These are phyloP conservation scores for Bombycilla garrulus DNA, from an alignment of 2,113 vertebrate species.

Conservation along the genomic window DNA sequence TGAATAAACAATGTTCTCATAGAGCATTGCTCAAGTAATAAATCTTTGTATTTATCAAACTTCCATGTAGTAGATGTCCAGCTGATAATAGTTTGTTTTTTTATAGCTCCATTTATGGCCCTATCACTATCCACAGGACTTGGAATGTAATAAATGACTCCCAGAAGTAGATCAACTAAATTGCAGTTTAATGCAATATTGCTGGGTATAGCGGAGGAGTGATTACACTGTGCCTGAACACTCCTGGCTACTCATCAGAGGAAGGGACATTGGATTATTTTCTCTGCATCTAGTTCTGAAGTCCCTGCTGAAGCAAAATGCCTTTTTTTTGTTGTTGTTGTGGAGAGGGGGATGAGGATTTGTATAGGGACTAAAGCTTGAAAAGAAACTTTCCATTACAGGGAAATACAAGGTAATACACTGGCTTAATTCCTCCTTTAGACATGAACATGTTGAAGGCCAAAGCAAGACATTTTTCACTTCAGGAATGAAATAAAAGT, in stretches of 20 bases:
- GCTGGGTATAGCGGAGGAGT: background rate
- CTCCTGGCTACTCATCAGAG: background rate
- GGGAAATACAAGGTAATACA: background rate
- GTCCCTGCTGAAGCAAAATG: background rate
- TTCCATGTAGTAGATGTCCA: background rate
- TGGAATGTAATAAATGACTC: background rate
- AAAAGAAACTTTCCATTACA: background rate
- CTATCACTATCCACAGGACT: background rate
- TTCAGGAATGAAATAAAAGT: background rate
- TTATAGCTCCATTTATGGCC: slow-evolving; percentile 21
- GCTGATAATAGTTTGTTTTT: background rate
- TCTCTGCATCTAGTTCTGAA: background rate
- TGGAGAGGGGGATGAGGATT: background rate
- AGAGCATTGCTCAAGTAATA: background rate
- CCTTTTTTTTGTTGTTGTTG: background rate
- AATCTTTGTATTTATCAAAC: slow-evolving; percentile 22
- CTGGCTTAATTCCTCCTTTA: background rate
- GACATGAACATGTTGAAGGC: background rate
- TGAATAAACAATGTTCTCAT: background rate
- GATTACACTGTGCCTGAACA: background rate
- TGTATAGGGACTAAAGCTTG: background rate
- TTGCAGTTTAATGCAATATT: slow-evolving; percentile 26
- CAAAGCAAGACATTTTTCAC: background rate
- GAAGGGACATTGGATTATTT: slow-evolving; percentile 1
- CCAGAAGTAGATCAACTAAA: slow-evolving; percentile 23